A percentile compares a stretch with the other conserved stretches of the same genome.
These are phyloP conservation scores for Microplitis mediator DNA, from an alignment of 1,140 invertebrate genomes.

Conservation along the genomic window DNA sequence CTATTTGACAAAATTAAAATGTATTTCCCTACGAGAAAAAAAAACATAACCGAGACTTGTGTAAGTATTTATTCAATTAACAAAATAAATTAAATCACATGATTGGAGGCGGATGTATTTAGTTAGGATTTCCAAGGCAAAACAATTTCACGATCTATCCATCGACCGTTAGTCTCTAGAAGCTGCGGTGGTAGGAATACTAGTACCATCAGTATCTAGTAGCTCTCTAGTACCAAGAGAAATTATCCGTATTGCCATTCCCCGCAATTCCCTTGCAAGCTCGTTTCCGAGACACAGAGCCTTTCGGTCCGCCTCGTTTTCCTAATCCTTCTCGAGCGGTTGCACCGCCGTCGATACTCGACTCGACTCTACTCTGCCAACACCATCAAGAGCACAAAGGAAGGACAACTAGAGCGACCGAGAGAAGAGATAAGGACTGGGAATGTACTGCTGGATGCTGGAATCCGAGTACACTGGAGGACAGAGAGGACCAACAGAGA, in stretches of 20 bases:
- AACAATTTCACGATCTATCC: slow-evolving; percentile 23
- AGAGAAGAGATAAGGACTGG: no score
- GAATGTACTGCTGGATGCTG: no score
- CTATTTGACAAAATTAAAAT: no score
- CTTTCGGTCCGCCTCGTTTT: slow-evolving; percentile 25
- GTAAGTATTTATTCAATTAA: no score
- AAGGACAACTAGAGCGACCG: background rate
- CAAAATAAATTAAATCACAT: no score
- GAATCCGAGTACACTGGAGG: no score
- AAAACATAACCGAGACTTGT: no score
- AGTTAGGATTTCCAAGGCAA: background rate
- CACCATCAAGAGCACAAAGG: background rate
- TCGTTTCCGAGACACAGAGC: slow-evolving; percentile 4
- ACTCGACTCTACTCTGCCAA: background rate
- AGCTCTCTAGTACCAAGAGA: slow-evolving; percentile 20
- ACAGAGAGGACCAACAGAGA: background rate
- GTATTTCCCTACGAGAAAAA: no score
- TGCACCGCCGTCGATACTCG: slow-evolving; percentile 27
- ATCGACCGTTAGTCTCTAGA: slow-evolving; percentile 12
- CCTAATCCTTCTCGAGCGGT: slow-evolving; percentile 33
- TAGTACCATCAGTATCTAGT: background rate
- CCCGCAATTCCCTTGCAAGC: background rate
- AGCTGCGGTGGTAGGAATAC: background rate
- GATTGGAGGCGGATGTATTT: background rate
- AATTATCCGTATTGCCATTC: slow-evolving; percentile 28